Conservation (phyloP, 2,888 invertebrate species). For the Tiliacea citrago region DNA sequence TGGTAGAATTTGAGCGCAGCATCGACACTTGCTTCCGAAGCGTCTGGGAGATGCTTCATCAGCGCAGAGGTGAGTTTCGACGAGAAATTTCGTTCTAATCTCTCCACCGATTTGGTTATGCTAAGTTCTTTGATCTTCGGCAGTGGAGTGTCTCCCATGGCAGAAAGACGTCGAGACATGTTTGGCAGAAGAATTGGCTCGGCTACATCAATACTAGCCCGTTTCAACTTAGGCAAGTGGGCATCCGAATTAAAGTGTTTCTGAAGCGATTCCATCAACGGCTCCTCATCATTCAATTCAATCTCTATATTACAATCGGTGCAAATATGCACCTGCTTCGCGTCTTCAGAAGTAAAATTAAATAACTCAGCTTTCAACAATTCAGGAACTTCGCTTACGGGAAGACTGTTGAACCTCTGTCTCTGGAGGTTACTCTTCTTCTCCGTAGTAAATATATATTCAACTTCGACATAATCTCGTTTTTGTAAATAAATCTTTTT, state of each 20-base stretch:
- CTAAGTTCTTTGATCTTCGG: conserved; percentile 78
- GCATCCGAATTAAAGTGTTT: conserved; percentile 84
- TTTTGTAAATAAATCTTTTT: conserved; percentile 80
- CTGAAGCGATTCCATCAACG: conserved; percentile 86
- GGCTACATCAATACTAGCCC: conserved; percentile 86
- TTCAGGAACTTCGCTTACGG: conserved; percentile 87
- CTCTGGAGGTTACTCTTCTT: conserved; percentile 86
- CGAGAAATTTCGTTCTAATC: conserved; percentile 79
- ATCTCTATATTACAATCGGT: conserved; percentile 87
- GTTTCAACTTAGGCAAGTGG: conserved; percentile 83
- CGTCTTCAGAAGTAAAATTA: conserved; percentile 74
- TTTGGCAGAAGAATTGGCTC: conserved; percentile 85
- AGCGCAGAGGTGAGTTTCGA: conserved; percentile 81
- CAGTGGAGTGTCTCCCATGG: conserved; percentile 80
- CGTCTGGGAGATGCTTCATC: conserved; percentile 83
- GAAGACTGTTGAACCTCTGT: conserved; percentile 87
- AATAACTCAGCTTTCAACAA: conserved; percentile 83
- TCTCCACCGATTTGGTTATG: conserved; percentile 80
- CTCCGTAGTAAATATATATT: conserved; percentile 87
- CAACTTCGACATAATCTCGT: conserved; percentile 85
- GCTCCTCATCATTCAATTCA: conserved; percentile 85
- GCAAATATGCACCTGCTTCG: conserved; percentile 87
- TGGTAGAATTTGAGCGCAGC: conserved; percentile 85
- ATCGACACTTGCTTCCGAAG: conserved; percentile 84
- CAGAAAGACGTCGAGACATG: conserved; percentile 85